Evolutionary conservation across 2,797 vertebrate species (phyloP), one percentile per base, ranked within the genome.

Genomic region (Melopsittacus undulatus): DNA sequence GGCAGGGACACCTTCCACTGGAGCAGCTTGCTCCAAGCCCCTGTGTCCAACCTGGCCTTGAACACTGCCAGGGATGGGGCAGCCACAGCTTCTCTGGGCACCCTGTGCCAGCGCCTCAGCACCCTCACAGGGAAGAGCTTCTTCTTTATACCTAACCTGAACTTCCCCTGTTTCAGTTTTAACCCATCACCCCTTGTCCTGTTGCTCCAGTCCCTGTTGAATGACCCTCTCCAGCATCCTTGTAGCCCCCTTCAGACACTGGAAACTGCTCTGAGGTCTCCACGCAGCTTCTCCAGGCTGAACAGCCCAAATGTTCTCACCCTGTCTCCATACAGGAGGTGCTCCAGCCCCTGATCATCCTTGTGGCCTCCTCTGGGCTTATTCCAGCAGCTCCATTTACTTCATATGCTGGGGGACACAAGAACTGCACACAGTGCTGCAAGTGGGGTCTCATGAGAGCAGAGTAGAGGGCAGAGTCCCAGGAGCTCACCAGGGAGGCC

Each of bases 291-390:
- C 22, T 34, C 56, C 56, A 57, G n/a, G 5, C 56, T 34, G 54
- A 57, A 5, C 56, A 57, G 22, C 56, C 22, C 22, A 21, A 57
- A 1, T 10, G 9, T 34, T 57, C 56, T 34, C 56, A 57, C 13
- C 14, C 22, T 11, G n/a, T 1, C n/a, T 34, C 4, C 14, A 7
- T 34, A 10, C 7, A 11, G 14, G 56, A 11, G 7, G 3, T 57
- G 56, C 56, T 36, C n/a, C 56, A 57, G n/a, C 5, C 56, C n/a
- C n/a, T 57, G n/a, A 24, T 7, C 7, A 24, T 57, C 22, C 56
- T 17, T 5, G 2, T 17, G 56, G n/a, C 22, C n/a, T 57, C n/a
- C n/a, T 24, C 56, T 57, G 56, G 56, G 15, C n/a, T 57, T 57
- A 22, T n/a, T 57, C n/a, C 56, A 57, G 3, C 22, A 57, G 56